Base-by-base conservation (phyloP, 1,140 invertebrate species). In the Drosophila leontia region DNA sequence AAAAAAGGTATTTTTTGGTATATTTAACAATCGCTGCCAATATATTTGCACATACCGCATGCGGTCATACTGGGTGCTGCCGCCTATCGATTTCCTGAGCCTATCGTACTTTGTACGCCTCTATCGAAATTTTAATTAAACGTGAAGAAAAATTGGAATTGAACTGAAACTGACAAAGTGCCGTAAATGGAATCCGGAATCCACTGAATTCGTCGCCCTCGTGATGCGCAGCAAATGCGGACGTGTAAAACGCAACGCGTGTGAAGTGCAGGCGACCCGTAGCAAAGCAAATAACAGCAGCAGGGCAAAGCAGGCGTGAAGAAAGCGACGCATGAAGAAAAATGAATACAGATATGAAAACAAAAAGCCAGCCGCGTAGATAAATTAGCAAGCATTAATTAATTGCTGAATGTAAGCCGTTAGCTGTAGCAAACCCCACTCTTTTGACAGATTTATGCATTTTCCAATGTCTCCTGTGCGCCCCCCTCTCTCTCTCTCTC, bases 361-460 rank as follows among this genome's bases (percentile, higher is more conserved):
- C 63, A 62, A 76, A 80, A 67, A 72, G 64, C 65, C 71, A 84
- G 62, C 65, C 77, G 62, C 69, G 72, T 53, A 64, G 67, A 68
- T 80, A 85, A 82, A 77, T 68, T 85, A 74, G 67, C 71, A 48
- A 84, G 55, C 79, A 80, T 63, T 85, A 50, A 85, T 76, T 60
- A 72, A 80, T 72, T 85, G 61, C 70, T 44, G 82, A 87, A 76
- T 67, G 82, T 86, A 87, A 86, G 82, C 74, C 47, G 50, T 65
- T 60, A 60, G 60, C 68, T 79, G 35, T 32, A 62, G 29, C 32
- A 63, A 65, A 78, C 57, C 65, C 48, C 39, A 64, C 60, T 69
- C 69, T 69, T 71, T 53, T 37, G 19, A 37, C 32, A 62, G 53
- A 62, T 69, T 82, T 77, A 75, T 75, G 79, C 64, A 67, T 75